Percentiles rank a stretch among this genome's conserved stretches.
Evolutionary conservation across 1,140 invertebrate genomes (phyloP).

Genomic region (Ceratoteleas bidentatus): DNA sequence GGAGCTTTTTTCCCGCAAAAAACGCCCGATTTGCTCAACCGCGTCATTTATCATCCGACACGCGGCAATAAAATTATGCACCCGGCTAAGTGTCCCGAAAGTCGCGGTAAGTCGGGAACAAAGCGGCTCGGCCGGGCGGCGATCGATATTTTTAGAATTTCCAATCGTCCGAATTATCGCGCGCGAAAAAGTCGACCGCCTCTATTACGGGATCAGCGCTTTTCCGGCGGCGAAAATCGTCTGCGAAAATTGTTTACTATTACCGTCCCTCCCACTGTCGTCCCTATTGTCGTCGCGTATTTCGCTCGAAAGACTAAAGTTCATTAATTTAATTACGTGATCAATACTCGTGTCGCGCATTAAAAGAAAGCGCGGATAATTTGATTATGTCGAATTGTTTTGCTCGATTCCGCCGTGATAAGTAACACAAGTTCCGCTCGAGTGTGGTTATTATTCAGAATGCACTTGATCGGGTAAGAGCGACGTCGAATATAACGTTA

Average conservation of each 20-base stretch:
- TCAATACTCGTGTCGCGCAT: too few species aligned
- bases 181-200: neutral
- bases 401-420: too few species aligned
- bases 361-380: too few species aligned
- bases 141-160: conserved; percentile 4
- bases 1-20: too few species aligned
- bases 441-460: conserved; percentile 1
- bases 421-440: too few species aligned
- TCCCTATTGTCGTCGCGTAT: too few species aligned
- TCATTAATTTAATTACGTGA: too few species aligned
- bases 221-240: neutral
- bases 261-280: too few species aligned
- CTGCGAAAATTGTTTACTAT: too few species aligned
- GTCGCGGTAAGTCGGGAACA: neutral
- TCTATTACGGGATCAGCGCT: neutral
- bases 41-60: too few species aligned
- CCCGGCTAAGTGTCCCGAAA: neutral
- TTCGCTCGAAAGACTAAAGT: too few species aligned
- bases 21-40: neutral
- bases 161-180: neutral
- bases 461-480: neutral
- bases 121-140: neutral
- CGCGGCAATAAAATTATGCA: neutral
- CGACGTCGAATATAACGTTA: neutral
- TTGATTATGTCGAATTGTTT: too few species aligned